Conservation (phyloP, 2,888 invertebrate genomes). For the Pteria penguin region DNA sequence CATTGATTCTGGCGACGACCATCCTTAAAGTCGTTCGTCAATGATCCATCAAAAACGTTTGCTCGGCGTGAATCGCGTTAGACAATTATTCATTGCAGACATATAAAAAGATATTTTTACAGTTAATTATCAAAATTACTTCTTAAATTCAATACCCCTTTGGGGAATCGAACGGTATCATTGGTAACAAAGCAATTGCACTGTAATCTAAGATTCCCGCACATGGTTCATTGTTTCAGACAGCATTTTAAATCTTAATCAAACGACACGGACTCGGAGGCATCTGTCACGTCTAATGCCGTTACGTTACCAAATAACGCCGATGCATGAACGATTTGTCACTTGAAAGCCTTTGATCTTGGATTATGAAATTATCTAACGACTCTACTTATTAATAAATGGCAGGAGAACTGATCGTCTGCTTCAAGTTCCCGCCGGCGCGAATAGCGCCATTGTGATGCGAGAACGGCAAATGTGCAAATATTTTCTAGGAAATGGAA, state of each 20-base stretch:
- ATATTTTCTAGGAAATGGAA: constrained; percentile 14
- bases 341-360: constrained; percentile 4
- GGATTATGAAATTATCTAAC: constrained; percentile 4
- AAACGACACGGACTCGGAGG: not conserved
- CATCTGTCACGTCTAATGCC: constrained; percentile 7
- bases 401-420: not conserved
- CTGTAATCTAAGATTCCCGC: constrained; percentile 8
- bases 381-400: constrained; percentile 13
- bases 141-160: not conserved
- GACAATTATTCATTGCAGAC: no score
- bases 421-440: not conserved
- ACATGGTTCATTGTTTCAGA: not conserved
- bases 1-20: no score
- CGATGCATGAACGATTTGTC: not conserved
- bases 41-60: no score
- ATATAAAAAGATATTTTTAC: not conserved
- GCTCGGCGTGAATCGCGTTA: no score
- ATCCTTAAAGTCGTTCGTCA: no score
- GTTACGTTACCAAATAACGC: not conserved
- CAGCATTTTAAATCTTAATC: constrained; percentile 9
- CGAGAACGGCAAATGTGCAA: constrained; percentile 6
- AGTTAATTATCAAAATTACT: not conserved
- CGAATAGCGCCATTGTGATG: not conserved
- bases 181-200: not conserved
- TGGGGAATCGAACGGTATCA: not conserved